Evolutionary conservation across 2,113 vertebrate species (phyloP), one percentile per base, ranked within the genome.

Genomic region (Danionella cerebrum): DNA sequence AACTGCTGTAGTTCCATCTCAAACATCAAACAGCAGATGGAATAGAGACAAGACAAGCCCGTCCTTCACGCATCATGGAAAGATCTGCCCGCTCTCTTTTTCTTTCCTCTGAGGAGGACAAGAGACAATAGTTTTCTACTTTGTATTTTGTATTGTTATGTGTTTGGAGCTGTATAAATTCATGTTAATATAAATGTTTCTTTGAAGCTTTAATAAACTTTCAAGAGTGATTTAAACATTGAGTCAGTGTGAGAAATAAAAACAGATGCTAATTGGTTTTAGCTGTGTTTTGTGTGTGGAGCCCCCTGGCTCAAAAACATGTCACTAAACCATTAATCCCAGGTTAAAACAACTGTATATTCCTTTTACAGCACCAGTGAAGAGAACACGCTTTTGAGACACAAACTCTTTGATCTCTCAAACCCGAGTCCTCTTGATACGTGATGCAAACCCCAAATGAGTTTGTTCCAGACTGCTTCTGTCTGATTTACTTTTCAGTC

Each of bases 131-230:
- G 48, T 71, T 75, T 71, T 75, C 55, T 70, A 70, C 52, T 70
- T 66, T 58, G 48, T 74, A 65, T 70, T 70, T 75, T 75, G 67
- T 75, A 67, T 54, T 42, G 64, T 44, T 63, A 63, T 71, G 68
- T 60, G 55, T 54, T 71, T 67, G 47, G 47, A 60, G 62, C 65
- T 55, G 71, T 73, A 68, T 62, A 67, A 27, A 55, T 19, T 66
- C 53, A n/a, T 44, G 62, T 53, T 74, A 2, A 19, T 38, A 59
- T 45, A 58, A 52, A 29, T 48, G 19, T 19, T 54, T 33, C 36
- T 14, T 36, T 67, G 42, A 48, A 11, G 62, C 73, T 75, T 70
- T 75, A 75, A 67, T 75, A 70, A 70, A 75, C 14, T 60, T 66
- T 22, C 25, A 52, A n/a, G 53, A 66, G 48, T 10, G 60, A 52